Base-by-base conservation (phyloP, 2,888 invertebrate species). In the Drymonia ruficornis region DNA sequence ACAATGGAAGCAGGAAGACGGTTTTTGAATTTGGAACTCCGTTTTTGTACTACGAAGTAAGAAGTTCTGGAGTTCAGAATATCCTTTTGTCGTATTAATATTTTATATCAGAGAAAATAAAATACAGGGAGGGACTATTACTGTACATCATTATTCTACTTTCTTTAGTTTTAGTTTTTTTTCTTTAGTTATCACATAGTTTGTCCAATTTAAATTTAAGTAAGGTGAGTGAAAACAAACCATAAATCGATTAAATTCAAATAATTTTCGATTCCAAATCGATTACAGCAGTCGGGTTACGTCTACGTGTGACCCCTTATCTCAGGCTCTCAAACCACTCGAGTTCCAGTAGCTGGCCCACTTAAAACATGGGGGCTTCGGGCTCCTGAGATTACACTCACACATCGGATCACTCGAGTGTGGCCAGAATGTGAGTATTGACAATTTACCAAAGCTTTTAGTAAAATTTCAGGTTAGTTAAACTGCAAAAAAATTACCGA, bases 1-100 rank as follows among this genome's bases (percentile, higher is more conserved):
- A 83, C 80, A 83, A 83, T 76, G 76, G 80, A 59, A 63, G 70
- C 58, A 67, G 72, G 61, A 47, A 60, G 55, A 58, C 34, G 43
- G 45, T 8, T 53, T 62, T 59, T 59, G 61, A 57, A 68, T 66
- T 63, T 60, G 48, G 64, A 65, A 67, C 61, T 54, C 49, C 52
- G 61, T 46, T 63, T 43, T 40, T 12, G 43, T 43, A 13, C 43
- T 1, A 19, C 15, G 40, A 7, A 40, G 16, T 40, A 11, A 16
- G 3, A n/a, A 38, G 15, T 3, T 31, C 12, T 31, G 2, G 12
- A 31, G 23, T 23, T 23, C 23, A 6, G 23, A 23, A 23, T 23
- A 23, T 23, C n/a, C n/a, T n/a, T n/a, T n/a, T n/a, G n/a, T n/a
- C n/a, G n/a, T n/a, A n/a, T n/a, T n/a, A n/a, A n/a, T n/a, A n/a